These are phyloP conservation scores for Gymnobelideus leadbeateri DNA, from an alignment of 2,113 vertebrate genomes.

Conservation along the genomic window DNA sequence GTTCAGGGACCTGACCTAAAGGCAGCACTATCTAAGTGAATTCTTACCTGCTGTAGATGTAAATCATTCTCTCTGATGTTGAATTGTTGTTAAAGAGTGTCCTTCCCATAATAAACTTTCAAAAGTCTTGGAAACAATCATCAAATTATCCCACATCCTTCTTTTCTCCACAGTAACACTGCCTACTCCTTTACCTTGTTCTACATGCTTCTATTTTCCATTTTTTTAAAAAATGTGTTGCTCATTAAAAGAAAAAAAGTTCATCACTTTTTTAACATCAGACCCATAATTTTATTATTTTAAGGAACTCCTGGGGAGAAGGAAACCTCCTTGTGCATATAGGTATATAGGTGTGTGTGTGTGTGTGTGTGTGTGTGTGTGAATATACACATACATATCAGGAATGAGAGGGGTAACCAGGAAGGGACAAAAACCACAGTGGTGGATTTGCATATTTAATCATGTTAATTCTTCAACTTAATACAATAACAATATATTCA, in stretches of 20 bases:
- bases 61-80: not conserved
- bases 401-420: not conserved
- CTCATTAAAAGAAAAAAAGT: slow-evolving; percentile 5
- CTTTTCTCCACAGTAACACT: not conserved
- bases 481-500: slow-evolving; percentile 24
- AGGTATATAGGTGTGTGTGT: too few relatives aligned
- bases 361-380: too few relatives aligned
- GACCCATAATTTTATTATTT: not conserved
- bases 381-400: not conserved
- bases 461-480: slow-evolving; percentile 27
- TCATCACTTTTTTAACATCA: not conserved
- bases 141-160: not conserved
- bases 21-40: not conserved
- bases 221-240: not conserved
- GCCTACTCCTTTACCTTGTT: not conserved
- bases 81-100: not conserved
- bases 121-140: slow-evolving; percentile 4
- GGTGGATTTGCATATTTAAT: slow-evolving; percentile 9
- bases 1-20: not conserved
- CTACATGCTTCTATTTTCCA: not conserved
- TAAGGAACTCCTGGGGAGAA: not conserved
- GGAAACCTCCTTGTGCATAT: not conserved
- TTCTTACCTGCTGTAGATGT: not conserved
- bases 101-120: slow-evolving; percentile 24
- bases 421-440: not conserved